A percentile compares a stretch with the other conserved stretches of the same genome.
Evolutionary conservation across 2,113 vertebrate species (phyloP).

Genomic region (Gasterosteus aculeatus): DNA sequence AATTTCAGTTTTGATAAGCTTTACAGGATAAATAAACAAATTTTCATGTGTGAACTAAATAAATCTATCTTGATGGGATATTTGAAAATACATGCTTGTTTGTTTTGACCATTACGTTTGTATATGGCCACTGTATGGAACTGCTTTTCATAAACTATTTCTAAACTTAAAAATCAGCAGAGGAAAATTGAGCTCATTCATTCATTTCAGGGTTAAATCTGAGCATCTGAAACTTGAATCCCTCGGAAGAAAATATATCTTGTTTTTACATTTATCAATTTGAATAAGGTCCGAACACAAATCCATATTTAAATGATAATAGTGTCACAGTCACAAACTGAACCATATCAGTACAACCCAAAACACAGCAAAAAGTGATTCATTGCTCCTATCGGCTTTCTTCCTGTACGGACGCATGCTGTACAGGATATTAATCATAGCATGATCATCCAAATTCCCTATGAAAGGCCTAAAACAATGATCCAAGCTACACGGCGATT

Average conservation of each 20-base stretch:
- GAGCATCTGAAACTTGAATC: not conserved
- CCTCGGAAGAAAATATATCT: not conserved
- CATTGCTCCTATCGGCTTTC: not conserved
- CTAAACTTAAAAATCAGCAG: not conserved
- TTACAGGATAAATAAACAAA: constrained; percentile 1
- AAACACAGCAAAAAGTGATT: not conserved
- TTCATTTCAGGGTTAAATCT: not conserved
- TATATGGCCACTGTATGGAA: too few species aligned
- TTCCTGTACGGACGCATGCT: not conserved
- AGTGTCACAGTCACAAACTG: not conserved
- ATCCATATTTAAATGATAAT: not conserved
- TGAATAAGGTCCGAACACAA: not conserved
- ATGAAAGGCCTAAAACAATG: constrained; percentile 32
- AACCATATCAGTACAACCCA: not conserved
- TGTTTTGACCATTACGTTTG: not conserved
- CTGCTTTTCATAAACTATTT: constrained; percentile 1
- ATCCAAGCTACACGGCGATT: constrained; percentile 8
- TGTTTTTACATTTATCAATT: not conserved
- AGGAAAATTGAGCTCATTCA: not conserved
- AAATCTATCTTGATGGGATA: not conserved
- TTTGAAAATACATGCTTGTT: not conserved
- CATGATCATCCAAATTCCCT: not conserved
- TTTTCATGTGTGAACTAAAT: not conserved
- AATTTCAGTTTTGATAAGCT: not conserved
- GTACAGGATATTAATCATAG: not conserved